Conservation (phyloP, 2,888 invertebrate genomes). For the Drosophila antonietae region DNA sequence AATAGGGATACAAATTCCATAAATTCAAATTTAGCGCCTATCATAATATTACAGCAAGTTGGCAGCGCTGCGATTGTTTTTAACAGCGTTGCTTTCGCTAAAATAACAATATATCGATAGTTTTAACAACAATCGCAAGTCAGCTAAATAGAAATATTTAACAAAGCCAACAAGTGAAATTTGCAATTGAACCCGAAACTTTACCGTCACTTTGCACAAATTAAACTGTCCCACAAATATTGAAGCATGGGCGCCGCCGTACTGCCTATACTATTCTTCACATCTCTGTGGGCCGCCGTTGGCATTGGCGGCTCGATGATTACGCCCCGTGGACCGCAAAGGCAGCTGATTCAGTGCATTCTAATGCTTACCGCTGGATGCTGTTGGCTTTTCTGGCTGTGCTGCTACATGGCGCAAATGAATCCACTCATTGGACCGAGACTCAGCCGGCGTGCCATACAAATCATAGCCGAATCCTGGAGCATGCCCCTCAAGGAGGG, state of each 20-base stretch:
- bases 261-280: slow-evolving; percentile 92
- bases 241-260: slow-evolving; percentile 90
- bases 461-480: slow-evolving; percentile 93
- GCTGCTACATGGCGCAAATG: slow-evolving; percentile 97
- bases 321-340: slow-evolving; percentile 95
- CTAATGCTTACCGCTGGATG: slow-evolving; percentile 93
- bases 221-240: not conserved
- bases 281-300: slow-evolving; percentile 93
- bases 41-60: slow-evolving; percentile 15
- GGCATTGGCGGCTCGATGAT: slow-evolving; percentile 94
- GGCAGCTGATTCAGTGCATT: slow-evolving; percentile 95
- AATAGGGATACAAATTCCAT: not conserved
- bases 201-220: slow-evolving; percentile 3
- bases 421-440: slow-evolving; percentile 95
- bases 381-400: slow-evolving; percentile 96
- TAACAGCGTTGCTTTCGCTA: slow-evolving; percentile 27
- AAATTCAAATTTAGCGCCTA: slow-evolving; percentile 29
- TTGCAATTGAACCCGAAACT: not conserved
- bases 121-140: slow-evolving; percentile 25
- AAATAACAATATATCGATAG: slow-evolving; percentile 14
- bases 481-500: slow-evolving; percentile 80
- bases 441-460: slow-evolving; percentile 88
- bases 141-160: slow-evolving; percentile 15
- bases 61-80: slow-evolving; percentile 20
- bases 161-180: slow-evolving; percentile 53